Percentiles rank a stretch among this genome's conserved stretches.
Conservation (phyloP, 2,888 invertebrate genomes). For the Ceraclea dissimilis region DNA sequence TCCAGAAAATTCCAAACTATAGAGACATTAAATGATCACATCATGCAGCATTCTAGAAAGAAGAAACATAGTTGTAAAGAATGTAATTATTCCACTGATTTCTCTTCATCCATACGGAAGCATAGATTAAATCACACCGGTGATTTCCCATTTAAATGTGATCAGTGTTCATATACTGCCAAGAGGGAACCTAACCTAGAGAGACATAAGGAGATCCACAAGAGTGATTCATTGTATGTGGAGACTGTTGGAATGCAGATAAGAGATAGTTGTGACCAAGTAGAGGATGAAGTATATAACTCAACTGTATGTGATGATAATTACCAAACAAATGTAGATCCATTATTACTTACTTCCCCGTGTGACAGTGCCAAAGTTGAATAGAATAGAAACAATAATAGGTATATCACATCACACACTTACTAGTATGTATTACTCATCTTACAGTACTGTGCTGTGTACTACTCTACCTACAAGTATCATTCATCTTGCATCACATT, state of each 20-base stretch:
- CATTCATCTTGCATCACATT: no score
- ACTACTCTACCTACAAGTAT: no score
- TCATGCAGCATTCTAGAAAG: slow-evolving; percentile 4
- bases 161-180: slow-evolving; percentile 14
- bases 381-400: no score
- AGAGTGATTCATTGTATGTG: neutral
- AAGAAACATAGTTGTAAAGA: slow-evolving; percentile 13
- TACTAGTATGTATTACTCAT: no score
- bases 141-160: slow-evolving; percentile 10
- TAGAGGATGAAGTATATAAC: neutral
- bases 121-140: slow-evolving; percentile 16
- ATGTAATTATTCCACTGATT: slow-evolving; percentile 14
- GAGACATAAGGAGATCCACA: slow-evolving; percentile 13
- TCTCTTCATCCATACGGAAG: slow-evolving; percentile 14
- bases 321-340: neutral
- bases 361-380: neutral
- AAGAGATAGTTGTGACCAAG: neutral
- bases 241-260: neutral
- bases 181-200: slow-evolving; percentile 14
- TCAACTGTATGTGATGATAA: neutral
- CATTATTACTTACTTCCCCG: neutral
- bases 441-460: no score
- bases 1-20: neutral
- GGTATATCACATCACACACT: no score
- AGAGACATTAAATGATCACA: slow-evolving; percentile 2